phyloP scores from a whole-genome alignment of 2,888 invertebrate genomes.

The Argyresthia goedartella region DNA sequence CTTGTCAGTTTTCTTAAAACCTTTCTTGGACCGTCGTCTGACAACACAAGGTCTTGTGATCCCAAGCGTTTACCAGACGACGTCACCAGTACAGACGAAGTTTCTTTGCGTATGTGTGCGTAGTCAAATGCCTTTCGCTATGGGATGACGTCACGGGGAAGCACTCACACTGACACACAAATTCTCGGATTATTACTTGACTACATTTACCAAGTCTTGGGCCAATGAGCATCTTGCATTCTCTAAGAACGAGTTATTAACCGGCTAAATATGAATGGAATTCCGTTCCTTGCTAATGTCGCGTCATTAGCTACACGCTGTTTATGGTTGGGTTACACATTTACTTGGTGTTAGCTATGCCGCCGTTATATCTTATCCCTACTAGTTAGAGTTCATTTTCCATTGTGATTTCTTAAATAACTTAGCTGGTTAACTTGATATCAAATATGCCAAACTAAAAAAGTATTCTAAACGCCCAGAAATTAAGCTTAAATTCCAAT shows the following conservation, averaged over 20 bases:
- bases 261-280: slow-evolving; percentile 4
- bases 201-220: not conserved
- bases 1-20: not conserved
- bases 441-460: not conserved
- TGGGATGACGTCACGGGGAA: no score
- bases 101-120: no score
- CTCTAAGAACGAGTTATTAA: not conserved
- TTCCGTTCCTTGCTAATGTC: not conserved
- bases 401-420: not conserved
- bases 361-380: not conserved
- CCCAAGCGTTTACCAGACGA: not conserved
- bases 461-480: not conserved
- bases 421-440: not conserved
- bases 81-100: no score
- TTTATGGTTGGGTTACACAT: not conserved
- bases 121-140: no score
- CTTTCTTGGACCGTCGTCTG: no score
- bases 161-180: no score
- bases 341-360: not conserved
- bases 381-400: not conserved
- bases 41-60: not conserved
- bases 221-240: slow-evolving; percentile 3
- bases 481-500: not conserved
- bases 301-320: not conserved
- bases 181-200: no score